Conservation (phyloP, 1,140 invertebrate genomes). For the Hydropsyche tenuis region DNA sequence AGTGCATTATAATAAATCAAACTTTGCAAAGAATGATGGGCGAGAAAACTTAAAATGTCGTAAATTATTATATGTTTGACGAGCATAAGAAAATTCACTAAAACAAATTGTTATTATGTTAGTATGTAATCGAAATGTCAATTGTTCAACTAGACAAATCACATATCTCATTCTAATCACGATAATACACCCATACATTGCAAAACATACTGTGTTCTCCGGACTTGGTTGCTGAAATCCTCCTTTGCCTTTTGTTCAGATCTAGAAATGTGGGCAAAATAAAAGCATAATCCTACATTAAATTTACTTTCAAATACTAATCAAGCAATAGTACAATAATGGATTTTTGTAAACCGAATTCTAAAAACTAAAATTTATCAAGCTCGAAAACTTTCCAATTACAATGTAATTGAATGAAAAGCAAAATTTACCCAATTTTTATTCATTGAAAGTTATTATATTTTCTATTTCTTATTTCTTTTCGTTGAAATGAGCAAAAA, state of each 20-base stretch:
- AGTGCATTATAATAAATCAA: neutral
- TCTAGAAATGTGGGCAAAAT: conserved; percentile 36
- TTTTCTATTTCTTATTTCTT: too few relatives aligned
- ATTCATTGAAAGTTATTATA: too few relatives aligned
- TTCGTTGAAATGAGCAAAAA: too few relatives aligned
- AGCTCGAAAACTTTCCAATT: too few relatives aligned
- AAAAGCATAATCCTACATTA: conserved; percentile 27
- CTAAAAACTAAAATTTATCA: too few relatives aligned
- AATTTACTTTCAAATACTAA: neutral
- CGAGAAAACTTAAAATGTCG: neutral
- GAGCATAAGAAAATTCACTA: neutral
- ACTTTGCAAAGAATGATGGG: neutral
- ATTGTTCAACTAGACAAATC: neutral
- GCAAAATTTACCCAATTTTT: too few relatives aligned
- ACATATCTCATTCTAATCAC: conserved; percentile 28
- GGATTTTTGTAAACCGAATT: too few relatives aligned
- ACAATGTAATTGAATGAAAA: too few relatives aligned
- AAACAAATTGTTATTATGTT: neutral
- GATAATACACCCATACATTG: conserved; percentile 39
- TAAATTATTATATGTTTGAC: neutral
- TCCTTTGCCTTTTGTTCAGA: conserved; percentile 53
- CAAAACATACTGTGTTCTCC: conserved; percentile 61
- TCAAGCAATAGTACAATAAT: too few relatives aligned
- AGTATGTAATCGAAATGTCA: neutral
- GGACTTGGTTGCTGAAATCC: conserved; percentile 62